phyloP scores from a whole-genome alignment of 2,888 invertebrate genomes.

The Troglohyphantes excavatus region DNA sequence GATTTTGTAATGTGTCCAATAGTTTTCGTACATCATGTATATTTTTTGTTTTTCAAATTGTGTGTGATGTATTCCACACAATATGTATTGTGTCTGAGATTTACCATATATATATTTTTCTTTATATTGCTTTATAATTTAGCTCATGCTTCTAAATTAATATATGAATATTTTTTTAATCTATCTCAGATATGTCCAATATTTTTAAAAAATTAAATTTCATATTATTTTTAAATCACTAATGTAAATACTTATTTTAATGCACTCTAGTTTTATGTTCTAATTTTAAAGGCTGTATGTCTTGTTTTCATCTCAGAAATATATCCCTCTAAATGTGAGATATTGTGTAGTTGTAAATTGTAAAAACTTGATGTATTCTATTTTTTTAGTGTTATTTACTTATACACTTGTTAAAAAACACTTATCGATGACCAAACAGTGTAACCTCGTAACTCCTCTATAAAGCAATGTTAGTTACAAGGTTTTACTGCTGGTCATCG shows the following conservation, averaged over 20 bases:
- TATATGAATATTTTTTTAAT: not conserved
- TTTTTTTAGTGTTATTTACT: slow-evolving; percentile 30
- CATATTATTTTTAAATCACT: not conserved
- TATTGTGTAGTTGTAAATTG: not conserved
- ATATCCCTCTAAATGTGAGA: slow-evolving; percentile 5
- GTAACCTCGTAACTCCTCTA: too few relatives aligned
- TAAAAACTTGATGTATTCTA: not conserved
- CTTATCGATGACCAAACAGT: slow-evolving; percentile 3
- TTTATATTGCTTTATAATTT: not conserved
- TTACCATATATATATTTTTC: too few relatives aligned
- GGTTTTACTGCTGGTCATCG: too few relatives aligned
- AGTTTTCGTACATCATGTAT: too few relatives aligned
- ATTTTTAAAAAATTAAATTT: too few relatives aligned
- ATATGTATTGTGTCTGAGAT: too few relatives aligned
- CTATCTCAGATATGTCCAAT: too few relatives aligned
- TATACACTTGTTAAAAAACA: slow-evolving; percentile 67
- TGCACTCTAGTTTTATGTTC: slow-evolving; percentile 1
- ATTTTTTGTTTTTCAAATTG: too few relatives aligned
- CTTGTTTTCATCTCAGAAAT: slow-evolving; percentile 8
- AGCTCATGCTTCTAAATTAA: not conserved
- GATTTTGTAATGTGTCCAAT: too few relatives aligned
- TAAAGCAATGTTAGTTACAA: too few relatives aligned
- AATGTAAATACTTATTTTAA: slow-evolving; percentile 51
- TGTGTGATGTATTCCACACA: not conserved
- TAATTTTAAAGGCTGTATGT: slow-evolving; percentile 18